Conservation (phyloP, 2,113 vertebrate species). For the Oceanodroma tethys region DNA sequence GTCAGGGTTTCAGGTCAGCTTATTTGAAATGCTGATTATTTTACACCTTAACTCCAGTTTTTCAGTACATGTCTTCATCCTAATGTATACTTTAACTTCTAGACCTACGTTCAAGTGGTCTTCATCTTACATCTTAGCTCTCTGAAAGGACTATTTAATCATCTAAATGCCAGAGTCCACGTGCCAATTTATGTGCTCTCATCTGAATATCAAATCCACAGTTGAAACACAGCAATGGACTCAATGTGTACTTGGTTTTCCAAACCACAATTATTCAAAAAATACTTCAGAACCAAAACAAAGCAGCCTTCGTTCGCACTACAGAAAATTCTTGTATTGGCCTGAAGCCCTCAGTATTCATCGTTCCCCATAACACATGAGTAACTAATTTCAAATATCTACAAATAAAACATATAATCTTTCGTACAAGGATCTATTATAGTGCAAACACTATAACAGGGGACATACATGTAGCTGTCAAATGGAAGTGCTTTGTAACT, state of each 20-base stretch:
- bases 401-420: not conserved
- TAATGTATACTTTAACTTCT: not conserved
- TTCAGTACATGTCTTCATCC: not conserved
- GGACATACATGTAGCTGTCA: not conserved
- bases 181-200: not conserved
- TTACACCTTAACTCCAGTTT: not conserved
- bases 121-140: not conserved
- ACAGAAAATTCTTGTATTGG: not conserved
- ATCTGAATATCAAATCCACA: not conserved
- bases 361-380: not conserved
- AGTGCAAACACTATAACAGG: not conserved
- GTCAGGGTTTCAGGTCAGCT: not conserved
- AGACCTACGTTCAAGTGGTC: not conserved
- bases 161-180: not conserved
- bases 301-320: not conserved
- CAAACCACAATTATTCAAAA: conserved; percentile 21
- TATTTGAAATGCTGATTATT: not conserved
- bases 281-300: not conserved
- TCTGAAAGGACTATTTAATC: not conserved
- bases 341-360: not conserved
- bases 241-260: not conserved
- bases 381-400: conserved; percentile 1
- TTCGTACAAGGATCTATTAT: not conserved
- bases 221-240: not conserved
- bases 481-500: not conserved